phyloP scores from a whole-genome alignment of 2,888 invertebrate genomes.

The Leptura quadrifasciata region DNA sequence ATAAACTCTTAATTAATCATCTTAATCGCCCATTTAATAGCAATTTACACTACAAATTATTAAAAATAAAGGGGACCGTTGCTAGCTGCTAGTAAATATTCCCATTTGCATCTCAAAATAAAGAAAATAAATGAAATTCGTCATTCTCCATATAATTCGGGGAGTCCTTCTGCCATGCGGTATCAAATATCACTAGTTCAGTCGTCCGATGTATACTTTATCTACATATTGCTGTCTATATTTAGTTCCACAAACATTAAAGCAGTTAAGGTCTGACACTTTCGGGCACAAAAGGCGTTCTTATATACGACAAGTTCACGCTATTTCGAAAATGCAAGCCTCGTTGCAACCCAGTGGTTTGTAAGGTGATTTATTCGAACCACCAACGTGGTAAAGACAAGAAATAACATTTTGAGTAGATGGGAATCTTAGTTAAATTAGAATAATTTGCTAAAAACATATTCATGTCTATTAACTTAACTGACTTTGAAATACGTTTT shows the following conservation, averaged over 20 bases:
- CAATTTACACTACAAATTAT: too few relatives aligned
- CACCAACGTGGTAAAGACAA: slow-evolving; percentile 31
- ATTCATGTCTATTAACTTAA: too few relatives aligned
- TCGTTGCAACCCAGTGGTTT: slow-evolving; percentile 46
- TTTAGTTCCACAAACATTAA: slow-evolving; percentile 47
- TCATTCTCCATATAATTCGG: background rate
- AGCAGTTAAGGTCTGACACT: slow-evolving; percentile 44
- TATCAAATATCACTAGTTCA: slow-evolving; percentile 30
- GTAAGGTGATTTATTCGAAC: slow-evolving; percentile 49
- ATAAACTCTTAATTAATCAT: too few relatives aligned
- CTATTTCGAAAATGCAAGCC: slow-evolving; percentile 44
- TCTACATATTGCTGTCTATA: slow-evolving; percentile 47
- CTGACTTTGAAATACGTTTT: too few relatives aligned
- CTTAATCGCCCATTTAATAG: too few relatives aligned
- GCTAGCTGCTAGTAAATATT: too few relatives aligned
- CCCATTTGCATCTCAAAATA: too few relatives aligned
- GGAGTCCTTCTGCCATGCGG: background rate
- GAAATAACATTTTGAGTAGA: background rate
- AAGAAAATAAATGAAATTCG: background rate
- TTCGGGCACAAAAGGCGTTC: slow-evolving; percentile 49
- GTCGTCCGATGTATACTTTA: slow-evolving; percentile 37
- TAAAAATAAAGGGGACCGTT: too few relatives aligned
- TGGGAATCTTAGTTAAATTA: background rate
- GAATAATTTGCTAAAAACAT: too few relatives aligned
- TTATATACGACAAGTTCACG: slow-evolving; percentile 42